Percentiles rank a stretch among this genome's conserved stretches.
These are phyloP conservation scores for Misgurnus anguillicaudatus DNA, from an alignment of 2,113 vertebrate species.

Conservation along the genomic window DNA sequence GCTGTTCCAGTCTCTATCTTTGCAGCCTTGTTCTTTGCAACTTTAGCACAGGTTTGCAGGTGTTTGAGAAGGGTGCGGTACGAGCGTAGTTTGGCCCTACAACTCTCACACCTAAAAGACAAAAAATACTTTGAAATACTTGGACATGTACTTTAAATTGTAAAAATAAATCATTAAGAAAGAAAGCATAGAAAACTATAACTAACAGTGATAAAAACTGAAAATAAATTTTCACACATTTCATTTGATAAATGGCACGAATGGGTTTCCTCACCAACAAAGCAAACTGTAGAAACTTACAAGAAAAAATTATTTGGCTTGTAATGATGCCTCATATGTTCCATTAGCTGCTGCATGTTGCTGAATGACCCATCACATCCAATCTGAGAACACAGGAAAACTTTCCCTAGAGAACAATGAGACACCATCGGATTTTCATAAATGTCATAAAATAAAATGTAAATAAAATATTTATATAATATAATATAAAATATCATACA, in stretches of 20 bases:
- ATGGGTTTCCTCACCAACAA: background rate
- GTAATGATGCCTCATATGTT: constrained; percentile 89
- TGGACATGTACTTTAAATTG: no score
- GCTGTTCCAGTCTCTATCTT: constrained; percentile 57
- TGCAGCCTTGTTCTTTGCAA: constrained; percentile 69
- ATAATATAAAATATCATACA: background rate
- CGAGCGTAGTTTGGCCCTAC: constrained; percentile 86
- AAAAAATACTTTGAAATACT: background rate
- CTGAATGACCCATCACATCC: constrained; percentile 83
- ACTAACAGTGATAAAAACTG: no score
- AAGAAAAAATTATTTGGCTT: constrained; percentile 94
- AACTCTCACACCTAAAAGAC: constrained; percentile 86
- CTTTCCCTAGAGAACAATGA: constrained; percentile 72
- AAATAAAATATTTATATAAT: no score
- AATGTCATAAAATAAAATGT: no score
- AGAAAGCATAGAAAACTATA: background rate
- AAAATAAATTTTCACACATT: no score
- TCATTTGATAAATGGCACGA: no score
- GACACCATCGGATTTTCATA: no score
- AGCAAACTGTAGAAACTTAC: constrained; percentile 76
- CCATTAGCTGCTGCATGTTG: constrained; percentile 92
- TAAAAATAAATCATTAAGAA: background rate
- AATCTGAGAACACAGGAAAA: constrained; percentile 79
- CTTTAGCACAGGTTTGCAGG: constrained; percentile 90
- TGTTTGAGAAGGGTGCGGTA: constrained; percentile 93